A percentile compares a stretch with the other conserved stretches of the same genome.
phyloP scores from a whole-genome alignment of 2,888 invertebrate species.

The Ferrisia virgata region DNA sequence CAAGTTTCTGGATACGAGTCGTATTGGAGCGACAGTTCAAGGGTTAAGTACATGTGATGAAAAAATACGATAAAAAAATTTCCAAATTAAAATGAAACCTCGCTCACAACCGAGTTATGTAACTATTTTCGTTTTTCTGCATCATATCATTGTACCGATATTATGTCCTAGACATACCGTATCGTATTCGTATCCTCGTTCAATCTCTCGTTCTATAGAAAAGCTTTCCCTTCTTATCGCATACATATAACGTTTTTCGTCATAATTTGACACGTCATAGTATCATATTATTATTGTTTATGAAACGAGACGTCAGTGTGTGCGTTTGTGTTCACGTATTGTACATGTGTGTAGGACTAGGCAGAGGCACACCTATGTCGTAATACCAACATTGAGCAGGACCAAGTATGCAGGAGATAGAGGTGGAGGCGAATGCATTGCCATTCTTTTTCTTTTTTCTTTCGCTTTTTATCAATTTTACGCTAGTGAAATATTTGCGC shows the following conservation, averaged over 20 bases:
- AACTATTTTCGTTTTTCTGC: too few relatives aligned
- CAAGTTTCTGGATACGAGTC: too few relatives aligned
- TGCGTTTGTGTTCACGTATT: background rate
- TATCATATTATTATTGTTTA: slow-evolving; percentile 8
- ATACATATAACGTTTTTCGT: background rate
- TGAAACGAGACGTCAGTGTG: background rate
- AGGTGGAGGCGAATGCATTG: background rate
- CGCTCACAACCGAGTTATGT: too few relatives aligned
- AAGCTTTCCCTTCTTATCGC: background rate
- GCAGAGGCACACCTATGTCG: too few relatives aligned
- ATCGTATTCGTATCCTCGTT: background rate
- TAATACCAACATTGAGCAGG: too few relatives aligned
- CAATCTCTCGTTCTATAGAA: background rate
- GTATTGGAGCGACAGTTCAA: too few relatives aligned
- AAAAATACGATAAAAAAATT: too few relatives aligned
- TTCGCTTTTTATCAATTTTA: slow-evolving; percentile 25
- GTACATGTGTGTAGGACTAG: too few relatives aligned
- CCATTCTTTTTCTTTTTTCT: background rate
- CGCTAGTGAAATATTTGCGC: slow-evolving; percentile 22
- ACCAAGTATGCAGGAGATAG: background rate
- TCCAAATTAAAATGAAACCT: too few relatives aligned
- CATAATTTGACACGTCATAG: background rate
- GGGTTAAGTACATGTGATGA: too few relatives aligned
- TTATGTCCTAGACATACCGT: too few relatives aligned
- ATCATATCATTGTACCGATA: too few relatives aligned